phyloP scores from a whole-genome alignment of 2,797 vertebrate species.

The Vultur gryphus region DNA sequence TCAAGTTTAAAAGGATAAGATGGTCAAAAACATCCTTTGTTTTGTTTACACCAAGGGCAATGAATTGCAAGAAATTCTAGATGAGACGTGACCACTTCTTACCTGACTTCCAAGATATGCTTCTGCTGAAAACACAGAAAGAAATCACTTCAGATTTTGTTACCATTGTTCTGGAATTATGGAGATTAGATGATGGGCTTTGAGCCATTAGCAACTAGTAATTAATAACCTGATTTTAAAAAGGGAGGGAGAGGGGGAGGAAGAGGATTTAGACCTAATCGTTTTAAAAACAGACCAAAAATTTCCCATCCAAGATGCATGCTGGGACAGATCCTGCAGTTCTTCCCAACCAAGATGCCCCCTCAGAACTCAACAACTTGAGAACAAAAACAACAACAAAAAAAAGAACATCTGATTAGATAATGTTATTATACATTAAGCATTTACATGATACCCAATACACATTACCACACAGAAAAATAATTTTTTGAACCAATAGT shows the following conservation, averaged over 20 bases:
- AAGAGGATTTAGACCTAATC: background rate
- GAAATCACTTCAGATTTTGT: background rate
- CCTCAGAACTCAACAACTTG: background rate
- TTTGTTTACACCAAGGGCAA: background rate
- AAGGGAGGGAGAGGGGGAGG: accelerated
- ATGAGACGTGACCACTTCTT: background rate
- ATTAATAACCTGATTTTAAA: background rate
- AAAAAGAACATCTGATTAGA: background rate
- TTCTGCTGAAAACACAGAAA: background rate
- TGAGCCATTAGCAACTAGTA: background rate
- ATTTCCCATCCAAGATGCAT: background rate
- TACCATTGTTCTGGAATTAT: background rate
- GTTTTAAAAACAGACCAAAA: background rate
- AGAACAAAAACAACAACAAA: background rate
- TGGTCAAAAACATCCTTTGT: background rate
- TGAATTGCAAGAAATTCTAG: background rate
- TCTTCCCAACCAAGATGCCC: background rate
- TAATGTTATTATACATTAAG: background rate
- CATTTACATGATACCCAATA: background rate
- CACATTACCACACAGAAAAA: background rate
- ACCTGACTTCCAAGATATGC: background rate
- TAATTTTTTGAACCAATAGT: background rate
- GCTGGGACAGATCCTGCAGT: background rate
- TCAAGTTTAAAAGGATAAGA: background rate
- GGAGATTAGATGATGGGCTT: background rate